Percentiles rank a stretch among this genome's conserved stretches.
Evolutionary conservation across 2,888 invertebrate genomes (phyloP).

Genomic region (Trachelus troglodyta): DNA sequence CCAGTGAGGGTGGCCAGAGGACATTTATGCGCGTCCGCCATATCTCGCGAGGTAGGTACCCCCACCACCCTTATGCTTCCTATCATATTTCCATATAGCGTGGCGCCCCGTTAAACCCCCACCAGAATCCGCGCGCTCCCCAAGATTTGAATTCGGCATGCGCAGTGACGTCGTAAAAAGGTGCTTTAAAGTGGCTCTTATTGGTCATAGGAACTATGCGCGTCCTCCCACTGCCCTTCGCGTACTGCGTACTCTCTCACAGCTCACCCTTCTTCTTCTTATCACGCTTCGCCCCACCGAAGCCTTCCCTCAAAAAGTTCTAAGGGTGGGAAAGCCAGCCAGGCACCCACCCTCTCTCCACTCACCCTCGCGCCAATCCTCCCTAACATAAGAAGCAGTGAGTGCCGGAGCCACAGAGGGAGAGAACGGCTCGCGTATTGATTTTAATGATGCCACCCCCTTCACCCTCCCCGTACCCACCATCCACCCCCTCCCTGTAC

Average conservation of each 20-base stretch:
- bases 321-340: constrained; percentile 17
- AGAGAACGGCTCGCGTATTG: constrained; percentile 61
- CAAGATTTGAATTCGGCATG: constrained; percentile 61
- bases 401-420: constrained; percentile 27
- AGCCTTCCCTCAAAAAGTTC: constrained; percentile 21
- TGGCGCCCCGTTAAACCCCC: constrained; percentile 13
- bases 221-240: constrained; percentile 38
- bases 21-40: constrained; percentile 31
- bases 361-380: constrained; percentile 25
- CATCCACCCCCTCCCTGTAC: neutral
- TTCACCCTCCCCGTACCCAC: constrained; percentile 19
- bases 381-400: constrained; percentile 18
- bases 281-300: constrained; percentile 32
- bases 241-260: constrained; percentile 50
- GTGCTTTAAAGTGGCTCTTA: constrained; percentile 61
- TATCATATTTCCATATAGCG: constrained; percentile 55
- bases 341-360: constrained; percentile 22
- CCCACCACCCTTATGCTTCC: constrained; percentile 24
- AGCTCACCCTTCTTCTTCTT: constrained; percentile 31
- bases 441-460: constrained; percentile 65
- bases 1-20: neutral
- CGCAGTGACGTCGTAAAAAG: constrained; percentile 49
- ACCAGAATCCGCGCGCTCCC: constrained; percentile 38
- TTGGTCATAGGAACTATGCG: constrained; percentile 59
- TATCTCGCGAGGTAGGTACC: constrained; percentile 21